These are phyloP conservation scores for Apamea epomidion DNA, from an alignment of 2,888 invertebrate species.

Conservation along the genomic window DNA sequence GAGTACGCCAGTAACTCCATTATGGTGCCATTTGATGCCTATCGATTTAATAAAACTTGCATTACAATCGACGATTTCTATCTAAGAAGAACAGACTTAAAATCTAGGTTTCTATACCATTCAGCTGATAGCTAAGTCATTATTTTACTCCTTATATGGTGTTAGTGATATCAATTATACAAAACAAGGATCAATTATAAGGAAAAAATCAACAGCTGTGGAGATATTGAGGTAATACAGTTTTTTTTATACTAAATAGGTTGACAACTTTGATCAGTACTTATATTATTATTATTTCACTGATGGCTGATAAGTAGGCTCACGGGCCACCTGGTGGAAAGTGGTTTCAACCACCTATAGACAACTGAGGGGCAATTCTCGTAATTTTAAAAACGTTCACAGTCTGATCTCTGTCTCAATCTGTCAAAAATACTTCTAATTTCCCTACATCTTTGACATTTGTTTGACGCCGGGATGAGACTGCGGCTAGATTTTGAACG, in stretches of 20 bases:
- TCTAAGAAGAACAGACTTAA: slow-evolving; percentile 28
- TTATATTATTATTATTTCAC: neutral
- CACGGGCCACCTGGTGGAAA: neutral
- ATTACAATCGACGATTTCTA: slow-evolving; percentile 30
- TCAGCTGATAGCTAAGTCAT: slow-evolving; percentile 6
- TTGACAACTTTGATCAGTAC: slow-evolving; percentile 3
- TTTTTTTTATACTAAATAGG: neutral
- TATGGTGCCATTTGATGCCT: slow-evolving; percentile 10
- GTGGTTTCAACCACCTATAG: too few species aligned
- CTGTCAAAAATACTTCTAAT: too few species aligned
- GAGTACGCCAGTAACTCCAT: neutral
- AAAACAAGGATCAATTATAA: neutral
- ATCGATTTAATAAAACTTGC: slow-evolving; percentile 27
- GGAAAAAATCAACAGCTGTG: slow-evolving; percentile 17
- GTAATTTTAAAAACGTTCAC: too few species aligned
- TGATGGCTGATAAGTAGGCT: neutral
- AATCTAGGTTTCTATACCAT: slow-evolving; percentile 50
- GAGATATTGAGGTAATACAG: neutral
- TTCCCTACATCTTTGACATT: too few species aligned
- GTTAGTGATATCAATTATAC: neutral
- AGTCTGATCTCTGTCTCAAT: too few species aligned
- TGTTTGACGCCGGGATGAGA: too few species aligned
- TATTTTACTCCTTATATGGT: slow-evolving; percentile 32
- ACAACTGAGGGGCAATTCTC: neutral
- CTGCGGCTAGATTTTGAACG: too few species aligned